Base-by-base conservation (phyloP, 2,888 invertebrate species). In the Criorhina ranunculi region DNA sequence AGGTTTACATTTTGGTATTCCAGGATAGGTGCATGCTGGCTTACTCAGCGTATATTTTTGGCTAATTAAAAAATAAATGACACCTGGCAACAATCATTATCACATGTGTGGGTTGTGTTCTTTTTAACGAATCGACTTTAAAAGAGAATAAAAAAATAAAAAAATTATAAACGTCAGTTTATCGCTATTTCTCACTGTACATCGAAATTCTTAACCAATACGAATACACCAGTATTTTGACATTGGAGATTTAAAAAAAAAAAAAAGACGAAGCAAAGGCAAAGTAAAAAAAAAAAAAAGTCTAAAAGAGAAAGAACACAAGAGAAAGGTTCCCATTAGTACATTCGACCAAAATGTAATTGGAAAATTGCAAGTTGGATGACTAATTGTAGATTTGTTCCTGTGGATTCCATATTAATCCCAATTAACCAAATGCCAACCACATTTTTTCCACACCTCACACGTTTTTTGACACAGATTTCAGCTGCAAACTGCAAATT, bases 311-410 rank as follows among this genome's bases (percentile, higher is more conserved):
- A 70, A 72, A 66, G 70, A 75, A 69, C 12, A 73, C 51, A 55
- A 46, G 83, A 79, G 83, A 75, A 79, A 64, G 73, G 69, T 69
- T 64, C 62, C 59, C 66, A 73, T 67, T 72, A 35, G 40, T 35
- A 44, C 33, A 69, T 64, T 66, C n/a, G 15, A 15, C 35, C 40
- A 64, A 77, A 60, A 66, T 82, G 37, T 51, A 77, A 77, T 77
- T 73, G 60, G 17, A 62, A 70, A 82, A 67, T 73, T 83, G 24
- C 55, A 67, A 59, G 67, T 83, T 60, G 5, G 60, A 69, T 79
- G 79, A 75, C 69, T 75, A 79, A 83, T 79, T 62, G 1, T 0
- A 46, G 11, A 33, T 33, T 46, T n/a, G 29, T 37, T 42, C 29
- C 5, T 17, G 0, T 11, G n/a, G 64, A 29, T 44, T 35, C n/a